Evolutionary conservation across 2,888 invertebrate genomes (phyloP).

Genomic region (Mythimna lalbum): DNA sequence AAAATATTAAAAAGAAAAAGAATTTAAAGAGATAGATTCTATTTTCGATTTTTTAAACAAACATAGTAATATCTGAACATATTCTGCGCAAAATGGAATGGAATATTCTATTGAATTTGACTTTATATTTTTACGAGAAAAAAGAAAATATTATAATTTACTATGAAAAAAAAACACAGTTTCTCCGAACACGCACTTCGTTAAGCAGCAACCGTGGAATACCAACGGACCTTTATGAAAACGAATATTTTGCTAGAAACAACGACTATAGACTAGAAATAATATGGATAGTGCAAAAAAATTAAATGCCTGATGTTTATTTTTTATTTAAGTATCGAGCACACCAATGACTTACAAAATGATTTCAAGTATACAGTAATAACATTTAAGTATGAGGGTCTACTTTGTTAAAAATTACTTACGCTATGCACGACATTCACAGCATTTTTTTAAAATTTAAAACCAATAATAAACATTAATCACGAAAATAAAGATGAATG

Average conservation of each 20-base stretch:
- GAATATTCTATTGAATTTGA: background rate
- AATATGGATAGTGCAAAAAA: background rate
- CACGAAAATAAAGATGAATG: no score
- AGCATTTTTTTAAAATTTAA: no score
- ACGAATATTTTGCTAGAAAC: background rate
- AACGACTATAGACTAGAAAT: background rate
- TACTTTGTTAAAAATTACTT: no score
- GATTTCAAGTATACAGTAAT: no score
- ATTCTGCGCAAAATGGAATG: background rate
- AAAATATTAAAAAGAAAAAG: background rate
- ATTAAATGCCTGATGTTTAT: background rate
- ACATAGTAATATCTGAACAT: background rate
- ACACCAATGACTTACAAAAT: no score
- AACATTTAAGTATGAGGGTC: no score
- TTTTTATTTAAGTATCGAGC: slow-evolving; percentile 1
- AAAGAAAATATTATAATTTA: slow-evolving; percentile 3
- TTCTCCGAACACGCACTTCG: background rate
- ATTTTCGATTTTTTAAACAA: slow-evolving; percentile 4
- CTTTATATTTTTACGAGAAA: slow-evolving; percentile 9
- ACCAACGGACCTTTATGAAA: background rate
- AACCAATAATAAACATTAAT: no score
- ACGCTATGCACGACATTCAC: no score
- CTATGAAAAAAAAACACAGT: slow-evolving; percentile 1
- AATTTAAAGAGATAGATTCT: no score
- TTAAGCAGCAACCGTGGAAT: slow-evolving; percentile 6